These are phyloP conservation scores for Manis javanica DNA, from an alignment of 2,797 vertebrate genomes.

Conservation along the genomic window DNA sequence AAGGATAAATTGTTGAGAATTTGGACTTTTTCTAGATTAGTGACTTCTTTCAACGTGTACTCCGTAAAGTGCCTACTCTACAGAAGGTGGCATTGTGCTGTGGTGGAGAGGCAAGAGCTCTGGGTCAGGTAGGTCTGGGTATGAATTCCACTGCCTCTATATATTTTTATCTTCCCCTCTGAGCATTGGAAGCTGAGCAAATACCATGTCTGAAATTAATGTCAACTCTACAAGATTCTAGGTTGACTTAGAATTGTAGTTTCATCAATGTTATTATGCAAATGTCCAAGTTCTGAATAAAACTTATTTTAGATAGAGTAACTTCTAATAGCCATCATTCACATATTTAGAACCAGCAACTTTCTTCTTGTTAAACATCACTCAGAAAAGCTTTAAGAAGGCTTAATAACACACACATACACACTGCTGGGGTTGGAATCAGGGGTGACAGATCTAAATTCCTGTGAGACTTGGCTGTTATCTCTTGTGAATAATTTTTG, in stretches of 20 bases:
- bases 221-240: neutral
- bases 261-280: neutral
- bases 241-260: neutral
- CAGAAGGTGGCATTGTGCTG: neutral
- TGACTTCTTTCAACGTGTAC: neutral
- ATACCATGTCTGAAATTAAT: neutral
- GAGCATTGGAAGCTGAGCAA: neutral
- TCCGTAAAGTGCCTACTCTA: neutral
- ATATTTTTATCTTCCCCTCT: neutral
- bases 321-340: conserved; percentile 19
- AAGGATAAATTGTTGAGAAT: neutral
- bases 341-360: neutral
- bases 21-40: neutral
- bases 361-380: neutral
- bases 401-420: neutral
- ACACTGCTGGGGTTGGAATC: neutral
- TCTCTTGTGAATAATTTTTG: conserved; percentile 6
- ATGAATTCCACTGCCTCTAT: neutral
- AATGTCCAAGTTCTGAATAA: conserved; percentile 47
- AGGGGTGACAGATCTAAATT: conserved; percentile 14
- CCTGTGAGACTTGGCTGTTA: neutral
- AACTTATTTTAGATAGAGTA: conserved; percentile 31
- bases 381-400: conserved; percentile 31
- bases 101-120: neutral
- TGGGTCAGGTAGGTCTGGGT: neutral